Percentiles rank a stretch among this genome's conserved stretches.
Evolutionary conservation across 2,888 invertebrate species (phyloP).

Genomic region (Muscina levida): DNA sequence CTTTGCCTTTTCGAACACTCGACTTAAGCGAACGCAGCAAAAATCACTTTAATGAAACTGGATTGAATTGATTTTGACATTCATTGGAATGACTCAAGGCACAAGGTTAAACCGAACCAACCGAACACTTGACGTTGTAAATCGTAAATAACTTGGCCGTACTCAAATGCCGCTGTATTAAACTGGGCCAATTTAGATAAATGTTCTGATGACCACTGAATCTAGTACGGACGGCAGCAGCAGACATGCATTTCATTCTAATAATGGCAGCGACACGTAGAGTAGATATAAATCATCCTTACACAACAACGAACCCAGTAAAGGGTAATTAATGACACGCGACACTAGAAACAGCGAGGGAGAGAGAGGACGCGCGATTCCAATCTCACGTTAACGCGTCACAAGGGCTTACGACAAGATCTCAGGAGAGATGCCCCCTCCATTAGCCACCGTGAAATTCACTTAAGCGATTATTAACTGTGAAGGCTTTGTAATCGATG

Average conservation of each 20-base stretch:
- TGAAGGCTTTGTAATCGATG: neutral
- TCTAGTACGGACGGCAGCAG: neutral
- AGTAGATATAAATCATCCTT: conserved; percentile 46
- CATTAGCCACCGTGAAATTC: too few relatives aligned
- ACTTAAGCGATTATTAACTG: neutral
- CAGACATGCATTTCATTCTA: conserved; percentile 1
- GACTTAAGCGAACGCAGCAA: conserved; percentile 24
- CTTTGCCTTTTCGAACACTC: conserved; percentile 39
- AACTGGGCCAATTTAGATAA: neutral
- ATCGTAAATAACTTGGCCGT: conserved; percentile 18
- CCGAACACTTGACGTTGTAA: conserved; percentile 14
- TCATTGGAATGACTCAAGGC: conserved; percentile 25
- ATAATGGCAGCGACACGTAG: neutral
- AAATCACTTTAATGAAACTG: conserved; percentile 40
- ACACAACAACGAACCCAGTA: neutral
- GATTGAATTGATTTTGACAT: conserved; percentile 53
- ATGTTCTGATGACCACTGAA: conserved; percentile 16
- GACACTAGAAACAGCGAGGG: too few relatives aligned
- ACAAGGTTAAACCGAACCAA: conserved; percentile 55
- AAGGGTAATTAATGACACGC: conserved; percentile 46
- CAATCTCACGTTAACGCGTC: neutral
- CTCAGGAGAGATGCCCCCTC: too few relatives aligned
- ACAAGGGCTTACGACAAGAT: too few relatives aligned
- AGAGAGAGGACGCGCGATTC: neutral
- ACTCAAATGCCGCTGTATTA: neutral